Percentiles rank a stretch among this genome's conserved stretches.
These are phyloP conservation scores for Tichodroma muraria DNA, from an alignment of 2,113 vertebrate species.

Conservation along the genomic window DNA sequence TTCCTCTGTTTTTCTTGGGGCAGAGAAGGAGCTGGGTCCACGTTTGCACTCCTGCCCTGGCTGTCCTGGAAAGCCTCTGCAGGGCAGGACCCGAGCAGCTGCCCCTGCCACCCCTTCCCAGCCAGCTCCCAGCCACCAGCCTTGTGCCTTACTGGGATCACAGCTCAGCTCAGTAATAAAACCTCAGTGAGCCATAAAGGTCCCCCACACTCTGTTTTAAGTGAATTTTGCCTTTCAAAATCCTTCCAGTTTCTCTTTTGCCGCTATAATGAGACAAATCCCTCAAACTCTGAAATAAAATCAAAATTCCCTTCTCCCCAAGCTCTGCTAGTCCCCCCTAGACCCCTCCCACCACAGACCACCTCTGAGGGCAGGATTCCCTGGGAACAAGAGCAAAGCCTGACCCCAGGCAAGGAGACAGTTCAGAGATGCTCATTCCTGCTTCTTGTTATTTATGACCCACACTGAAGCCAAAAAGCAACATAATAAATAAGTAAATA, in stretches of 20 bases:
- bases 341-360: not conserved
- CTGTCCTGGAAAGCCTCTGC: not conserved
- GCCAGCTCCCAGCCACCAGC: not conserved
- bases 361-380: not conserved
- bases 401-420: not conserved
- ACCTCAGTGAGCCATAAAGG: not conserved
- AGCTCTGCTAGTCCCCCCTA: not conserved
- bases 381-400: not conserved
- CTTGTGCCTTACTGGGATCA: not conserved
- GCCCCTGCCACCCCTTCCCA: not conserved
- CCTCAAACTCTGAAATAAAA: not conserved
- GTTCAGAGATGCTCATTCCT: not conserved
- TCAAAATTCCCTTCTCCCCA: not conserved
- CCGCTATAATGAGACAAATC: not conserved
- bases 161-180: not conserved
- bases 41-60: not conserved
- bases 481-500: not conserved
- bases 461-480: not conserved
- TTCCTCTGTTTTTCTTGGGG: not conserved
- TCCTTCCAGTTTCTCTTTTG: not conserved
- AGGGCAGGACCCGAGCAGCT: not conserved
- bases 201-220: not conserved
- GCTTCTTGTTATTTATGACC: not conserved
- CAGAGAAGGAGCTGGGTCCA: not conserved
- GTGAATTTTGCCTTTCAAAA: not conserved